Evolutionary conservation across 2,888 invertebrate species (phyloP).

Genomic region (Ophion slaviceki): DNA sequence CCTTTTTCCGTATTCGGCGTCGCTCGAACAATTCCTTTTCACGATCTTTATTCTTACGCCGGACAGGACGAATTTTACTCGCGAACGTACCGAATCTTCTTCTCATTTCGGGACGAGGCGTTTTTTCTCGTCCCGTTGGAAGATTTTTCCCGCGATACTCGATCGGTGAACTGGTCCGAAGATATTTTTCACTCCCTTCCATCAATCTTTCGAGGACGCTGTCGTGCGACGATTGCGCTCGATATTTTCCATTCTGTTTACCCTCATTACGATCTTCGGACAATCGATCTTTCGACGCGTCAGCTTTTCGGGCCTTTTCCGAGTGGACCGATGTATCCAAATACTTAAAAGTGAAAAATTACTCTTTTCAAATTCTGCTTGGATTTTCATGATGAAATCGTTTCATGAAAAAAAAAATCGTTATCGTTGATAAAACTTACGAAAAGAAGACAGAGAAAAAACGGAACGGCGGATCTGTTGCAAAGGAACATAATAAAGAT

Average conservation of each 20-base stretch:
- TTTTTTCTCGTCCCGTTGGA: constrained; percentile 9
- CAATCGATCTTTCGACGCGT: background rate
- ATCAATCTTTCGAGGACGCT: constrained; percentile 41
- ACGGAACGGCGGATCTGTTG: constrained; percentile 4
- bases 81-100: background rate
- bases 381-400: background rate
- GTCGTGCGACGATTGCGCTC: background rate
- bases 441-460: constrained; percentile 34
- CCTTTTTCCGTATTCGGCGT: background rate
- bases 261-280: background rate
- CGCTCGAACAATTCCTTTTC: background rate
- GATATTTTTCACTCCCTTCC: constrained; percentile 40
- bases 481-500: constrained; percentile 57
- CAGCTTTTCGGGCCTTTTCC: background rate
- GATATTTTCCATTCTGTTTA: constrained; percentile 11
- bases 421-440: constrained; percentile 52
- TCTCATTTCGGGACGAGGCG: background rate
- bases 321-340: constrained; percentile 22
- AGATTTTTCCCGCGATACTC: background rate
- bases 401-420: background rate
- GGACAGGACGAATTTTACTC: background rate
- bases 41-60: background rate
- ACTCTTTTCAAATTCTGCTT: background rate
- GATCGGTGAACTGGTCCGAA: constrained; percentile 19
- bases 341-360: constrained; percentile 48